Base-by-base conservation (phyloP, 2,888 invertebrate species). In the Onchidella celtica region DNA sequence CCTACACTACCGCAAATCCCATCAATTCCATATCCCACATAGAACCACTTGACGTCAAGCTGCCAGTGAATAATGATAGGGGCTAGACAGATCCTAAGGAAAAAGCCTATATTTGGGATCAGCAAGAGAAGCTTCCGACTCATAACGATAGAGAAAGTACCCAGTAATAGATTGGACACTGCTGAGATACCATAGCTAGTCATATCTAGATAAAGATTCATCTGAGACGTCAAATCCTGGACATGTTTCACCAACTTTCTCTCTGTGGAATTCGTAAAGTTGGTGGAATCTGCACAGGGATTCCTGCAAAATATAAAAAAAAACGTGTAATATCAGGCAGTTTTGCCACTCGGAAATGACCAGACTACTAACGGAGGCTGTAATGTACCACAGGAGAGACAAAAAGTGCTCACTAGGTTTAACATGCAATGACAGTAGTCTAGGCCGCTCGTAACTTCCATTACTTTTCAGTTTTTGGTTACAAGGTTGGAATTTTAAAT, bases 61-160 rank as follows among this genome's bases (percentile, higher is more conserved):
- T 86, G 75, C 79, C 84, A 88, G 81, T 85, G 76, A 34, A 87
- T 85, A 32, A 87, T 82, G 2, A 84, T 65, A 24, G 79, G 59
- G 29, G 83, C 75, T 0, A 83, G 34, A 17, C 40, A 32, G 40
- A 70, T 55, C 32, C 83, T 69, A 17, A 86, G 3, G 1, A 85
- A 59, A 27, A 72, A 79, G 4, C 87, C 85, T 0, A 75, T 59
- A 6, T 79, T 73, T 9, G 79, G 83, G 1, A 83, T 17, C 1
- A 87, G 70, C 63, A 87, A 80, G 32, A 87, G 47, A 27, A 86
- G 78, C 61, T 83, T 84, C 1, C 88, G 81, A 1, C 87, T 87
- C 11, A 86, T n/a, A 4, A 55, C 55, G 70, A 85, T 86, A 4
- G 88, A 86, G 38, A 81, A 84, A 2, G 87, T 40, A n/a, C 84